Evolutionary conservation across 2,888 invertebrate genomes (phyloP), one percentile per base, ranked within the genome.

Genomic region (Rambutsinella grinnellia): DNA sequence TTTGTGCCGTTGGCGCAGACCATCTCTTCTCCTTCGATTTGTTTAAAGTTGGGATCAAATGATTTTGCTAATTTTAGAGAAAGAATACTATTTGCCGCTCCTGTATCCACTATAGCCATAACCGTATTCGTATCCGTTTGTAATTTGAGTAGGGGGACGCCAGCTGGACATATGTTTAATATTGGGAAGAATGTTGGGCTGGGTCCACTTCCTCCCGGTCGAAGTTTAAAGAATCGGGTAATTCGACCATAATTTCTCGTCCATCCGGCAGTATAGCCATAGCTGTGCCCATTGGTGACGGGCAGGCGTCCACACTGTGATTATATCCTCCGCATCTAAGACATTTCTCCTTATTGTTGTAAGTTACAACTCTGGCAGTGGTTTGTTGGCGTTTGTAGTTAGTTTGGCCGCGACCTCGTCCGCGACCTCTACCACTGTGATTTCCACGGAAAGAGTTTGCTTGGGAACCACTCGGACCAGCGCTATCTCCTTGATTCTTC

Each of bases 221-320:
- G 24, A n/a, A 44, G 62, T 60, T 60, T 60, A 60, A 60, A 60
- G 21, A 24, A n/a, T n/a, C n/a, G n/a, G n/a, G n/a, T n/a, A n/a
- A n/a, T 5, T 56, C 15, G 2, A 26, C 56, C 2, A 6, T 15
- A 24, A 2, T 21, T 56, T 56, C 56, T 15, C 44, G 36, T 3
- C 44, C 26, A 3, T 21, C 17, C 2, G n/a, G 19, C 2, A 13
- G n/a, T 8, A 10, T 17, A 3, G 17, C 23, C 56, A 56, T 56
- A 24, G 56, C 56, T 2, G n/a, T 3, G 10, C 56, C 56, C n/a
- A 24, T 21, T 56, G 10, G 15, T 8, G 15, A n/a, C 13, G 56
- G 56, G 15, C 56, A 56, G n/a, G 2, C 26, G 2, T 15, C 17
- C 26, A 6, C 13, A 1, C 2, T 2, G 15, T 56, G 56, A 2